A percentile compares a stretch with the other conserved stretches of the same genome.
phyloP scores from a whole-genome alignment of 2,888 invertebrate species.

The Ophioninae sp. region DNA sequence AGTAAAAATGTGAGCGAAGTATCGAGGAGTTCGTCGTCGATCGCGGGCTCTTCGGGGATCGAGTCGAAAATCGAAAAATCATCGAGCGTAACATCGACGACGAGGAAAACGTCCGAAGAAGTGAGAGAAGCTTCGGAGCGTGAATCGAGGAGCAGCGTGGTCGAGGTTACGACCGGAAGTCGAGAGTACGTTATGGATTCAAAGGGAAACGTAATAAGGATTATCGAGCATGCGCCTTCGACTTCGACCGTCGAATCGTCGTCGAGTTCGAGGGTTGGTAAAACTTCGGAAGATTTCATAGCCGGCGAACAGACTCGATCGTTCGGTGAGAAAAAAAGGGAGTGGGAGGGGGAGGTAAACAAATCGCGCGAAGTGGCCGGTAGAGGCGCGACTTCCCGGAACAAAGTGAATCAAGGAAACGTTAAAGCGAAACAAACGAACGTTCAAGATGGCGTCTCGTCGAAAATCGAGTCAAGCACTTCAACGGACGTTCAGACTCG shows the following conservation, averaged over 20 bases:
- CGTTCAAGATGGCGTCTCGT: conserved; percentile 51
- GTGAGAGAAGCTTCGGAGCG: conserved; percentile 69
- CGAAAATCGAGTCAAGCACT: conserved; percentile 63
- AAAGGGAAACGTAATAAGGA: conserved; percentile 74
- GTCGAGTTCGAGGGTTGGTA: conserved; percentile 61
- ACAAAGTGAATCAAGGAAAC: conserved; percentile 7
- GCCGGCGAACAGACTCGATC: conserved; percentile 68
- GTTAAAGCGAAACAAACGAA: conserved; percentile 16
- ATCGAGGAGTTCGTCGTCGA: conserved; percentile 43
- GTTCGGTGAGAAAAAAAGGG: conserved; percentile 36
- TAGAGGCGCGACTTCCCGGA: not conserved
- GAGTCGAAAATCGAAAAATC: conserved; percentile 42
- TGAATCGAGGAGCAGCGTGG: conserved; percentile 71
- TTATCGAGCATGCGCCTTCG: conserved; percentile 70
- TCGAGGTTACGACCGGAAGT: conserved; percentile 72
- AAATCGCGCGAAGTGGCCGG: not conserved
- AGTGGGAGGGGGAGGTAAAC: conserved; percentile 5
- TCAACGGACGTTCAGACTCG: conserved; percentile 53
- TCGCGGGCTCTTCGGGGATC: conserved; percentile 62
- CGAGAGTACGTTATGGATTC: conserved; percentile 76
- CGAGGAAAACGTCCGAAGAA: conserved; percentile 73
- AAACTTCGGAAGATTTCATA: conserved; percentile 71
- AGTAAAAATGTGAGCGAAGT: conserved; percentile 59
- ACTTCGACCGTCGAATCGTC: conserved; percentile 61
- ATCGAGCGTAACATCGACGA: conserved; percentile 61